Percentiles rank a stretch among this genome's conserved stretches.
These are phyloP conservation scores for Laupala kohalensis DNA, from an alignment of 1,140 invertebrate species.

Conservation along the genomic window DNA sequence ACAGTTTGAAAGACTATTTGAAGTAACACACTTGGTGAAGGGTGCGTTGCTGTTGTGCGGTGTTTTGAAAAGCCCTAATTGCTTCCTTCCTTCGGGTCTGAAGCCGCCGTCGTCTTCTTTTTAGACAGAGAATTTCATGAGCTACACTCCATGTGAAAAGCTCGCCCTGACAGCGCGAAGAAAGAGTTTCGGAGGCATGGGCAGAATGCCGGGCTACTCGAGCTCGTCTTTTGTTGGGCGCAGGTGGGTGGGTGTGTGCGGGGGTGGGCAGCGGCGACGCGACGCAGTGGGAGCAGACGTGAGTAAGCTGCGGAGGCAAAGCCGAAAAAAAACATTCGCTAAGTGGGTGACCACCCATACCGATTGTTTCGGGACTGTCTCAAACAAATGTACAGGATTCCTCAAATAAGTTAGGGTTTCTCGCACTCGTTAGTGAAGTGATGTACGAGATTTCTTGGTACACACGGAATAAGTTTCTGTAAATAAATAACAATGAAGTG, in stretches of 20 bases:
- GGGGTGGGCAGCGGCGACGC: no score
- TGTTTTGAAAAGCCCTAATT: background rate
- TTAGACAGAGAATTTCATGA: background rate
- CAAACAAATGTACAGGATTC: no score
- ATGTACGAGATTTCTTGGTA: no score
- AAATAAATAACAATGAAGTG: no score
- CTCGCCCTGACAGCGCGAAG: background rate
- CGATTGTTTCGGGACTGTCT: no score
- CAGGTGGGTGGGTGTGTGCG: background rate
- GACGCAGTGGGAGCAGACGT: no score
- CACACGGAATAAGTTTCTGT: no score
- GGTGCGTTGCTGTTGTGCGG: background rate
- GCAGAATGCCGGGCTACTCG: background rate
- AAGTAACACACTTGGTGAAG: background rate
- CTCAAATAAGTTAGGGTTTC: no score
- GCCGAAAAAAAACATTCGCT: no score
- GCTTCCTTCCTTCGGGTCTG: background rate
- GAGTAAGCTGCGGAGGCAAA: background rate
- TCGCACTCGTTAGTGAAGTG: no score
- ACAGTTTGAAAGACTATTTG: background rate
- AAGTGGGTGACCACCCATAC: no score
- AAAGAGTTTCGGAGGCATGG: background rate
- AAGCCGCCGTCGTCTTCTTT: background rate
- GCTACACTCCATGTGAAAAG: background rate
- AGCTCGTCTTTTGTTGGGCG: background rate